Evolutionary conservation across 1,140 invertebrate species (phyloP).

Genomic region (Drosophila rufa): DNA sequence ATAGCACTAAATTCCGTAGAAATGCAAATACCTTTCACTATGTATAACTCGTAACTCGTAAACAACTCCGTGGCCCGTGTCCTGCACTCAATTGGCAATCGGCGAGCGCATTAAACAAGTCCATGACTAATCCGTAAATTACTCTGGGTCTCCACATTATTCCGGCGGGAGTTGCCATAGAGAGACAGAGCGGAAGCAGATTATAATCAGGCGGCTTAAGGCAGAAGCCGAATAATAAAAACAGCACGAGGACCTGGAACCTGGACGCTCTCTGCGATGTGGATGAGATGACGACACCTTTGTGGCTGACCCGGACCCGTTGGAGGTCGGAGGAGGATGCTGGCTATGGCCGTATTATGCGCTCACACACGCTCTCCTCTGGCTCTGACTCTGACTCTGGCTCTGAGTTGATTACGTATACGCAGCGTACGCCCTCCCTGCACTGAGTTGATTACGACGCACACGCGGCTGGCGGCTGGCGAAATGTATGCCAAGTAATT

Average conservation of each 20-base stretch:
- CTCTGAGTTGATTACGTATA: constrained; percentile 57
- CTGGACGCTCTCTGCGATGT: not conserved
- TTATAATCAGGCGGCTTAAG: constrained; percentile 40
- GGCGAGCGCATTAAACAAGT: constrained; percentile 24
- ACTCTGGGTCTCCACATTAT: constrained; percentile 21
- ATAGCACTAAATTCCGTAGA: no score
- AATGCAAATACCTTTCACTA: no score
- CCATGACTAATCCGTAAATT: constrained; percentile 46
- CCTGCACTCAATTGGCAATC: constrained; percentile 9
- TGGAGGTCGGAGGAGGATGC: not conserved
- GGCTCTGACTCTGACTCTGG: not conserved
- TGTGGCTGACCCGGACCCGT: constrained; percentile 27
- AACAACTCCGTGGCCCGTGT: not conserved
- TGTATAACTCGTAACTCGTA: not conserved
- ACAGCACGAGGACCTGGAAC: not conserved
- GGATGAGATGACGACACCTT: constrained; percentile 34
- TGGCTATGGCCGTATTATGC: constrained; percentile 37
- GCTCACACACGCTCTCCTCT: constrained; percentile 16
- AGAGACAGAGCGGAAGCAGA: not conserved
- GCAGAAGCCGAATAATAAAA: constrained; percentile 3
- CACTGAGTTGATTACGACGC: constrained; percentile 49
- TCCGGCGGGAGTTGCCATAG: constrained; percentile 9
- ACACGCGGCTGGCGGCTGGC: constrained; percentile 14
- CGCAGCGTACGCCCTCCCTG: constrained; percentile 25
- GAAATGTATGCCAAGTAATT: constrained; percentile 51